Percentiles rank a stretch among this genome's conserved stretches.
Evolutionary conservation across 2,888 invertebrate genomes (phyloP).

Genomic region (Eilema sororculum): DNA sequence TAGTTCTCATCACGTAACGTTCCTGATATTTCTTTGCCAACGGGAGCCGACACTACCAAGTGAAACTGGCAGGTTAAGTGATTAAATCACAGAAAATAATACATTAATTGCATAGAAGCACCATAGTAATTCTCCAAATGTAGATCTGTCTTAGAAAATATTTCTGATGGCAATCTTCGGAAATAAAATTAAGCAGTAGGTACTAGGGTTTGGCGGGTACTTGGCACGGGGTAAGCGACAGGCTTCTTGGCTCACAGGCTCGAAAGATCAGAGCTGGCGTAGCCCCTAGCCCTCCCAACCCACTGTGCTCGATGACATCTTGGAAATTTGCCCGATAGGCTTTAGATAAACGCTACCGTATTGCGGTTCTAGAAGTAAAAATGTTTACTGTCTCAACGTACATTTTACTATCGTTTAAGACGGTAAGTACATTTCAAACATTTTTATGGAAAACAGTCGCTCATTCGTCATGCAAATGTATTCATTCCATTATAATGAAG

Average conservation of each 20-base stretch:
- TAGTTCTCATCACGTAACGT: slow-evolving; percentile 48
- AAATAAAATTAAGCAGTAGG: slow-evolving; percentile 33
- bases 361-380: slow-evolving; percentile 58
- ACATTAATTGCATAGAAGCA: background rate
- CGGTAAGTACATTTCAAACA: slow-evolving; percentile 31
- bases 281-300: slow-evolving; percentile 54
- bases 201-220: slow-evolving; percentile 44
- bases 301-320: slow-evolving; percentile 68
- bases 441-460: slow-evolving; percentile 40
- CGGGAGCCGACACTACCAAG: slow-evolving; percentile 41
- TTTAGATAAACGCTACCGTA: slow-evolving; percentile 74
- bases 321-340: slow-evolving; percentile 80
- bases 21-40: slow-evolving; percentile 43
- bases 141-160: slow-evolving; percentile 12
- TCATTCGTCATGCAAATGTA: slow-evolving; percentile 55
- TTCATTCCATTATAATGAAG: slow-evolving; percentile 55
- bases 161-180: background rate
- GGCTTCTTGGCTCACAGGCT: slow-evolving; percentile 65
- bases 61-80: slow-evolving; percentile 1
- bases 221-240: slow-evolving; percentile 68
- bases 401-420: slow-evolving; percentile 18
- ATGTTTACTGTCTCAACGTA: slow-evolving; percentile 36
- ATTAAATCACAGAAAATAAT: background rate
- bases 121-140: background rate
- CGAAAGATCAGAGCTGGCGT: slow-evolving; percentile 61